These are phyloP conservation scores for Drosophila albomicans DNA, from an alignment of 1,140 invertebrate species.

Conservation along the genomic window DNA sequence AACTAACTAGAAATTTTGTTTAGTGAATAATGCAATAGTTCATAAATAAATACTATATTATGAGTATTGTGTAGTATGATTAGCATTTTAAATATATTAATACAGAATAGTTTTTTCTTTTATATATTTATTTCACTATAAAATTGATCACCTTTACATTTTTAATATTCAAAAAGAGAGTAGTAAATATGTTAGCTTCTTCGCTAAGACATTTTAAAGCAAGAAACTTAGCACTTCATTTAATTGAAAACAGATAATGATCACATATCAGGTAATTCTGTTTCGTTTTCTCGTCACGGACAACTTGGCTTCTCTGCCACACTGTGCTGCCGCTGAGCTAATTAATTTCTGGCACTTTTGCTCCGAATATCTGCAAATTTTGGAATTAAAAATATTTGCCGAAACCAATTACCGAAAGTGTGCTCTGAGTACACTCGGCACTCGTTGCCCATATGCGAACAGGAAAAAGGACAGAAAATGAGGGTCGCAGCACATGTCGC, in stretches of 20 bases:
- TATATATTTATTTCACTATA: no score
- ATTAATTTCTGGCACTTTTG: constrained; percentile 66
- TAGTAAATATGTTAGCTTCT: no score
- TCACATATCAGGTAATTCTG: background rate
- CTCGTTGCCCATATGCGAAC: background rate
- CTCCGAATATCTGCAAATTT: constrained; percentile 39
- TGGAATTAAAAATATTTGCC: constrained; percentile 65
- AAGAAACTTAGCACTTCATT: background rate
- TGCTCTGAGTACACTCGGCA: constrained; percentile 25
- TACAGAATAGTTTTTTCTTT: no score
- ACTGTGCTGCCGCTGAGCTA: constrained; percentile 38
- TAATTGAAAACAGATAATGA: background rate
- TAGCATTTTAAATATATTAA: no score
- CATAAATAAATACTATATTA: no score
- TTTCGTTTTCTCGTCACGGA: background rate
- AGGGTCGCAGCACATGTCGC: constrained; percentile 20
- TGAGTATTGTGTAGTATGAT: no score
- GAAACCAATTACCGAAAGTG: constrained; percentile 64
- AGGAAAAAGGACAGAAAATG: background rate
- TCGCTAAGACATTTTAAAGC: no score
- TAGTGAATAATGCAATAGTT: no score
- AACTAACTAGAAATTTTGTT: no score
- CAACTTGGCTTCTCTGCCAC: constrained; percentile 11
- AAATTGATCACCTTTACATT: no score
- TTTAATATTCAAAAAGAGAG: no score